Conservation (phyloP, 2,888 invertebrate genomes). For the Drosophila mulleri region DNA sequence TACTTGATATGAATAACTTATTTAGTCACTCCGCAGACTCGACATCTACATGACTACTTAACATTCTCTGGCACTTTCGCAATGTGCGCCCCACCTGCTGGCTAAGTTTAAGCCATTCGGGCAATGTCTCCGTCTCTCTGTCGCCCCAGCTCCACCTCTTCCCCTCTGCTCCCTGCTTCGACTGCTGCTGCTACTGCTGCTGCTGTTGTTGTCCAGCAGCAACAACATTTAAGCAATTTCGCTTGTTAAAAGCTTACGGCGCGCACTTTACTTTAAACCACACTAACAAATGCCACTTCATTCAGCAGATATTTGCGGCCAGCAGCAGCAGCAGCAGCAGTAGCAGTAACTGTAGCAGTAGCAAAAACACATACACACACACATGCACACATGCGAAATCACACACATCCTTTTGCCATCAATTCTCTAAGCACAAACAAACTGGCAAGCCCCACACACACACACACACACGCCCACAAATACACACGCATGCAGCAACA, state of each 20-base stretch:
- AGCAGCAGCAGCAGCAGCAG: conserved; percentile 45
- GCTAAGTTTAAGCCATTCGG: conserved; percentile 45
- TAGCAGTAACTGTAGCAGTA: conserved; percentile 27
- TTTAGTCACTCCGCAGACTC: conserved; percentile 53
- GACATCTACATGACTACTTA: conserved; percentile 58
- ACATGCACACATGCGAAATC: conserved; percentile 54
- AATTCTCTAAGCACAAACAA: conserved; percentile 80
- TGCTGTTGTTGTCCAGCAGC: conserved; percentile 46
- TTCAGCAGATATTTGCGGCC: conserved; percentile 78
- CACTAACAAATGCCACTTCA: conserved; percentile 78
- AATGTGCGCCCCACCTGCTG: conserved; percentile 15
- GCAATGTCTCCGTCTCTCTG: conserved; percentile 10
- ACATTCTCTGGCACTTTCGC: conserved; percentile 50
- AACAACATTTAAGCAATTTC: conserved; percentile 74
- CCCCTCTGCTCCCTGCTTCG: background rate
- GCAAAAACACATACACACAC: conserved; percentile 43
- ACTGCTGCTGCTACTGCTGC: background rate
- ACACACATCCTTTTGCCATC: conserved; percentile 80
- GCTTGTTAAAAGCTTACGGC: conserved; percentile 77
- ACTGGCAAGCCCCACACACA: conserved; percentile 58
- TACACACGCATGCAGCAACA: conserved; percentile 65
- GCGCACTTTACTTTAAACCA: conserved; percentile 76
- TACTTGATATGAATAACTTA: conserved; percentile 64
- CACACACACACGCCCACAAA: conserved; percentile 35
- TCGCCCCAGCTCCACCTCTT: background rate